Base-by-base conservation (phyloP, 2,888 invertebrate genomes). In the Microctonus brassicae region DNA sequence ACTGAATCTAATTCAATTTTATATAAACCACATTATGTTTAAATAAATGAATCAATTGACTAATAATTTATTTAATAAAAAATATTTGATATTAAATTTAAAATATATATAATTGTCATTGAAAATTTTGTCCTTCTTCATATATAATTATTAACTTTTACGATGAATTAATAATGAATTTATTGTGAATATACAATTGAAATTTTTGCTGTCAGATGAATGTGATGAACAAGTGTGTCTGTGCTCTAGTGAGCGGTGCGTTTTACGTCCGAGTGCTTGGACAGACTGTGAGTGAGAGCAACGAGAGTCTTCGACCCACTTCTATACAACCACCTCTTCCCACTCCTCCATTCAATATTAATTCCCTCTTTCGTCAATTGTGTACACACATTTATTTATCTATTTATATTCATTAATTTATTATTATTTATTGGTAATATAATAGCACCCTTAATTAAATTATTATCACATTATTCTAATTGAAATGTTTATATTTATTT, bases 301-400 rank as follows among this genome's bases (percentile, higher is more conserved):
- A 82, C 82, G 84, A 83, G 83, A 82, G 47, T 47, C 47, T 84
- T 83, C 86, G 87, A 86, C 87, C 87, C 86, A 86, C 87, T 86
- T 87, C 84, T 82, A 73, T 73, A 47, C 75, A 74, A 79, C 80
- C 76, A 79, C 81, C 80, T 47, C 47, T 47, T 47, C 47, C 47
- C 47, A 9, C 47, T 17, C 47, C 47, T 47, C 17, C 47, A 6
- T 47, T 47, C n/a, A 17, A 7, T 47, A 47, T n/a, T 17, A 20
- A 47, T 47, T 47, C 47, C 6, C 47, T 17, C 17, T 47, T 17
- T 7, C 17, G 9, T 47, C 7, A n/a, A 47, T 17, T 47, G 17
- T 7, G 7, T 47, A 47, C 3, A 47, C 36, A 24, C 36, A 20
- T 34, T n/a, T 42, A 17, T 17, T 29, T 5, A 29, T 5, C 29